Conservation (phyloP, 2,797 vertebrate genomes). For the Decapterus maruadsi region DNA sequence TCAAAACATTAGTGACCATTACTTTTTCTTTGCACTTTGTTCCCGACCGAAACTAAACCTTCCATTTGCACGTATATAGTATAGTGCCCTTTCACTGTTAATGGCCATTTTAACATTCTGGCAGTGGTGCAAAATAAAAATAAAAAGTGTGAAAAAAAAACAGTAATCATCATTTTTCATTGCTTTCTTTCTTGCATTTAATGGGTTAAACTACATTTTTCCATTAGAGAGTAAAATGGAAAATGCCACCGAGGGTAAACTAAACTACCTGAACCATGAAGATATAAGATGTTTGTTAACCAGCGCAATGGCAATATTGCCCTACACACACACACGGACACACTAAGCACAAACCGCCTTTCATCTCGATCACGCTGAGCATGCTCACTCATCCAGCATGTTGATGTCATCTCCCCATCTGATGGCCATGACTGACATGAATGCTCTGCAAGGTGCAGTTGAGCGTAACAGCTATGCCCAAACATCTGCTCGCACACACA, state of each 20-base stretch:
- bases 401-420: slow-evolving; percentile 44
- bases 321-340: neutral
- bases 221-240: neutral
- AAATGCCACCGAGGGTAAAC: neutral
- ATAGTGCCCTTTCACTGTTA: neutral
- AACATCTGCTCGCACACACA: slow-evolving; percentile 1
- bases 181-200: neutral
- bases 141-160: neutral
- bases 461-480: slow-evolving; percentile 24
- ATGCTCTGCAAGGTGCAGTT: slow-evolving; percentile 21
- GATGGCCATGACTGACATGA: slow-evolving; percentile 53
- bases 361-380: slow-evolving; percentile 42
- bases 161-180: no score
- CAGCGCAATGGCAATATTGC: slow-evolving; percentile 3
- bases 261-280: slow-evolving; percentile 4
- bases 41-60: neutral
- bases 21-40: neutral
- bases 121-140: neutral
- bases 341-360: slow-evolving; percentile 17
- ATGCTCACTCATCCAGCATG: slow-evolving; percentile 37
- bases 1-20: neutral
- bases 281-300: slow-evolving; percentile 12
- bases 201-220: neutral
- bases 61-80: neutral
- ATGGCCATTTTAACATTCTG: neutral